Base-by-base conservation (phyloP, 2,797 vertebrate genomes). In the Hipposideros larvatus region DNA sequence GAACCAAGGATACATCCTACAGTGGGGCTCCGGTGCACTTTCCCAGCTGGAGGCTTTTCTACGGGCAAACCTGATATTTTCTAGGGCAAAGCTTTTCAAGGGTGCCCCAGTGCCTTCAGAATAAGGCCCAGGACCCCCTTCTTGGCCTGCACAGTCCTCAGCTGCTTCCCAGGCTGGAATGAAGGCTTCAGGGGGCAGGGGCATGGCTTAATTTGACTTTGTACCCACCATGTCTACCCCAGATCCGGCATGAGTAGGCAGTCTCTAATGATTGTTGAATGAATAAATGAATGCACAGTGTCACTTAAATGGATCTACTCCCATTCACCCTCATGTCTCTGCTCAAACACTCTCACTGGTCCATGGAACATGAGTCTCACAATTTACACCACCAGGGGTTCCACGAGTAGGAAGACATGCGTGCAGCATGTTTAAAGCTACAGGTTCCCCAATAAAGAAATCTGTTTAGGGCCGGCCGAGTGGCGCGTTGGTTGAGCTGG, bases 331-430 rank as follows among this genome's bases (percentile, higher is more conserved):
- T 51, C 55, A 1, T 0, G 2, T 57, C 41, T 31, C 13, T 51
- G 21, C 53, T 75, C 43, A 63, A 66, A 86, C 71, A 31, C 53
- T 9, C 16, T 55, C 22, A 3, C 9, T 41, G 34, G 26, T 16
- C 51, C 24, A 10, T 0, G 2, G 59, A 43, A 61, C n/a, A 11
- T 22, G 14, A 0, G 7, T 15, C 16, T 61, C 14, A n/a, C 19
- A 24, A 2, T 5, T n/a, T 0, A 26, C 2, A n/a, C 41, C 59
- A 46, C 22, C 11, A 34, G 37, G 48, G 0, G 10, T 15, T 66
- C 48, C 8, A 4, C 0, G 6, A 46, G 31, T 46, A 37, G 22
- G 9, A 10, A 19, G 7, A 66, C 24, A 6, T 0, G 4, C 14
- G 4, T 4, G 2, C 15, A 4, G 70, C 31, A 31, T 0, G 2